Percentiles rank a stretch among this genome's conserved stretches.
These are phyloP conservation scores for Pelobates fuscus DNA, from an alignment of 2,113 vertebrate genomes.

Conservation along the genomic window DNA sequence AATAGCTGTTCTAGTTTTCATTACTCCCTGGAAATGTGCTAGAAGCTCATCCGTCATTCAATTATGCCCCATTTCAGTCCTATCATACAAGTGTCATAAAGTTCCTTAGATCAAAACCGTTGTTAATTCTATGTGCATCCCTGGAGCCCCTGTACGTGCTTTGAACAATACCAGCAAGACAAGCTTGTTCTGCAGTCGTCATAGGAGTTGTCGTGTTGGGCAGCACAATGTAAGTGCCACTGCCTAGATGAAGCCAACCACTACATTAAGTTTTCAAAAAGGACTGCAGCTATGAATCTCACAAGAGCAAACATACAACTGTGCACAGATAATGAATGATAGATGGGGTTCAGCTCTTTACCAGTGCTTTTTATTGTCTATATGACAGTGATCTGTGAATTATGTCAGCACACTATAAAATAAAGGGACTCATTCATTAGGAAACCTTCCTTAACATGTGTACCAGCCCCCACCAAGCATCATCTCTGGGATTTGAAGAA, in stretches of 20 bases:
- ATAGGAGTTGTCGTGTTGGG: not conserved
- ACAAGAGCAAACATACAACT: not conserved
- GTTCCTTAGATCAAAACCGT: constrained; percentile 72
- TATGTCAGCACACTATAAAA: too few relatives aligned
- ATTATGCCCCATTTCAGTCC: constrained; percentile 71
- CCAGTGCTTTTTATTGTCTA: too few relatives aligned
- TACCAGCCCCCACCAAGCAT: not conserved
- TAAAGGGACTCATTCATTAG: too few relatives aligned
- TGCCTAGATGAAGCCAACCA: not conserved
- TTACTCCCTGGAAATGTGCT: constrained; percentile 74
- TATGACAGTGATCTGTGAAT: too few relatives aligned
- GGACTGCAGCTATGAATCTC: not conserved
- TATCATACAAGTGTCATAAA: constrained; percentile 76
- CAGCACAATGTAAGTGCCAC: constrained; percentile 4
- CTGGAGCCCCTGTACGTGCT: constrained; percentile 66
- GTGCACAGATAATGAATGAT: not conserved
- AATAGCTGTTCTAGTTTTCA: constrained; percentile 75
- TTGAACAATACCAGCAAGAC: constrained; percentile 59
- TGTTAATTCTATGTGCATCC: constrained; percentile 73
- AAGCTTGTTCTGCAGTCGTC: not conserved
- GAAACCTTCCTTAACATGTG: too few relatives aligned
- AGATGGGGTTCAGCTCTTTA: too few relatives aligned
- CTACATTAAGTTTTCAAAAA: not conserved
- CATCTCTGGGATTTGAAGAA: not conserved
- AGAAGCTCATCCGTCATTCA: constrained; percentile 75